Conservation (phyloP, 2,797 vertebrate species). For the Premnoplex brunnescens region DNA sequence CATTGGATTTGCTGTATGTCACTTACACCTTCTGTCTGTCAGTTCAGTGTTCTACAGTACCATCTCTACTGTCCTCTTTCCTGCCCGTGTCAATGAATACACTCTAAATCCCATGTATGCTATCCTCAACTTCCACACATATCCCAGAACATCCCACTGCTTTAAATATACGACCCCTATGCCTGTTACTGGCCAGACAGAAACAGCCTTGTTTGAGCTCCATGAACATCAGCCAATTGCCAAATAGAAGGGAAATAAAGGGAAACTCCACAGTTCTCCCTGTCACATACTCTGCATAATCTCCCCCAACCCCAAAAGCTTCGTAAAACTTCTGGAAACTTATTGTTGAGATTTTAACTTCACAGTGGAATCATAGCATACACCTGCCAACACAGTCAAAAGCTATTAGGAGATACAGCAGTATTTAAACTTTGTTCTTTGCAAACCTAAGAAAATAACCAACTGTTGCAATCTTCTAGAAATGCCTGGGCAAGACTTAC, state of each 20-base stretch:
- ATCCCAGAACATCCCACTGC: neutral
- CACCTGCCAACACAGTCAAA: neutral
- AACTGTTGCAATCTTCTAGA: neutral
- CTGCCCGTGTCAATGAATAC: neutral
- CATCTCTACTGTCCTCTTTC: neutral
- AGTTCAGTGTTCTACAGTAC: neutral
- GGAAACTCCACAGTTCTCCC: neutral
- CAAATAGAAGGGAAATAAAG: neutral
- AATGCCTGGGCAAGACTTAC: neutral
- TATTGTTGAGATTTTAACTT: neutral
- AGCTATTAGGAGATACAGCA: neutral
- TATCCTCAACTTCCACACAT: neutral
- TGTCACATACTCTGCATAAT: neutral
- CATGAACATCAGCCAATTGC: neutral
- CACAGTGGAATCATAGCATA: neutral
- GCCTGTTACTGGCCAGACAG: neutral
- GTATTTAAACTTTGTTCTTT: neutral
- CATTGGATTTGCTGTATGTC: neutral
- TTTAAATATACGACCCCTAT: neutral
- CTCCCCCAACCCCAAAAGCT: neutral
- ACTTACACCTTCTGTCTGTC: neutral
- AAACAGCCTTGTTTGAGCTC: neutral
- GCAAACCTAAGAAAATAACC: neutral
- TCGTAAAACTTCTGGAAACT: neutral
- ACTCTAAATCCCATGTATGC: fast-evolving